Conservation (phyloP, 53 echinoderm and acorn worm genomes). For the Paelopatides confundens region DNA sequence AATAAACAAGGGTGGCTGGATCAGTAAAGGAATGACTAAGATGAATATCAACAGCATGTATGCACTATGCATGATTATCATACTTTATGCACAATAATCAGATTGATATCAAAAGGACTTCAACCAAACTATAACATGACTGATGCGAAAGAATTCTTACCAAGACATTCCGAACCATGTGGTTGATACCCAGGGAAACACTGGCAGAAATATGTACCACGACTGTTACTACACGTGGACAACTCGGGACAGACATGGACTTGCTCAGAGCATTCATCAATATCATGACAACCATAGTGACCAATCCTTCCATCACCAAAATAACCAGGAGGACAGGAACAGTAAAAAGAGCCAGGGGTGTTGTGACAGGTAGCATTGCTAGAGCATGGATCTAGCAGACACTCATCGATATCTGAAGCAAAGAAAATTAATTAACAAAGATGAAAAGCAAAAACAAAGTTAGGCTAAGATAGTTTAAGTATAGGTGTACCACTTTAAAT, state of each 20-base stretch:
- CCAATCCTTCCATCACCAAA: slow-evolving; percentile 33
- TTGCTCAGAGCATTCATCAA: slow-evolving; percentile 22
- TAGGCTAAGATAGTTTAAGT: too few relatives aligned
- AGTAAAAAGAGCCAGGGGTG: slow-evolving; percentile 51
- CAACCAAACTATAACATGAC: not conserved
- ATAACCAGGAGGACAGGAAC: slow-evolving; percentile 43
- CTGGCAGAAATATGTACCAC: slow-evolving; percentile 23
- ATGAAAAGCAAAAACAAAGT: too few relatives aligned
- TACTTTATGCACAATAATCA: not conserved
- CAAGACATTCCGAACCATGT: slow-evolving; percentile 4
- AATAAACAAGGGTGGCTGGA: not conserved
- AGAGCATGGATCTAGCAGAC: slow-evolving; percentile 6
- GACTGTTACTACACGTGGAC: slow-evolving; percentile 36
- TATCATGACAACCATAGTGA: slow-evolving; percentile 37
- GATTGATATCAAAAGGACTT: not conserved
- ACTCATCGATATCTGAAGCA: slow-evolving; percentile 55
- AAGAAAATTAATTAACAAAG: too few relatives aligned
- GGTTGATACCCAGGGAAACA: slow-evolving; percentile 27
- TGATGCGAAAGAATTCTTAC: not conserved
- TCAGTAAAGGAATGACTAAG: too few relatives aligned
- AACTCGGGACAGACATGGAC: slow-evolving; percentile 6
- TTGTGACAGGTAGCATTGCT: slow-evolving; percentile 47
- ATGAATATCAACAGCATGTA: too few relatives aligned
- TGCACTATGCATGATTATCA: too few relatives aligned
- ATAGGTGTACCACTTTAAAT: too few relatives aligned